phyloP scores from a whole-genome alignment of 1,140 invertebrate species.

The Drosophila simulans region DNA sequence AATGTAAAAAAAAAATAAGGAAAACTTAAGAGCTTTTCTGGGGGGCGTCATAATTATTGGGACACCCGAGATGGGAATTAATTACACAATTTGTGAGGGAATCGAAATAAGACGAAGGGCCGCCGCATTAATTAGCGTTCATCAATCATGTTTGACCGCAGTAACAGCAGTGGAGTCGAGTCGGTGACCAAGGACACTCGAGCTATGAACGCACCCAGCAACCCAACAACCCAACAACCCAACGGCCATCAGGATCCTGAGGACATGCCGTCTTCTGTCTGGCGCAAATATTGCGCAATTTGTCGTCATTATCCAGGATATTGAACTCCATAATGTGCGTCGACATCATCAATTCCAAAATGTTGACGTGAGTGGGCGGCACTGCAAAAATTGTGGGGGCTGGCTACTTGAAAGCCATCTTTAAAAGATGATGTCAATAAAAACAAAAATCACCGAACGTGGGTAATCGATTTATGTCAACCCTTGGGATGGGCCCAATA shows the following conservation, averaged over 20 bases:
- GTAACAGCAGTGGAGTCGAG: conserved; percentile 21
- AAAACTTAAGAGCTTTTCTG: background rate
- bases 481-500: background rate
- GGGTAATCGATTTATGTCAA: conserved; percentile 21
- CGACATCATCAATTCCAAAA: conserved; percentile 79
- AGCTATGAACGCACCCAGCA: conserved; percentile 14
- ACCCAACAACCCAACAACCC: conserved; percentile 12
- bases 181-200: conserved; percentile 48
- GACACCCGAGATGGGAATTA: conserved; percentile 75
- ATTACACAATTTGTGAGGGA: conserved; percentile 68
- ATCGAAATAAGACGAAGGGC: conserved; percentile 11
- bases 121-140: conserved; percentile 80
- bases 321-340: conserved; percentile 79
- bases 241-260: conserved; percentile 11
- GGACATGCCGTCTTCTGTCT: conserved; percentile 23
- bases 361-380: conserved; percentile 56
- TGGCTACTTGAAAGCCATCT: conserved; percentile 1
- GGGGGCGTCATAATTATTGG: conserved; percentile 67
- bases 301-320: conserved; percentile 82
- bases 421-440: conserved; percentile 26
- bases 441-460: background rate
- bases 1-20: background rate
- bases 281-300: conserved; percentile 80
- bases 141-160: conserved; percentile 81
- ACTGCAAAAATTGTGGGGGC: conserved; percentile 1